A percentile compares a stretch with the other conserved stretches of the same genome.
These are phyloP conservation scores for Eulemur macaco DNA, from an alignment of 2,113 vertebrate species.

Conservation along the genomic window DNA sequence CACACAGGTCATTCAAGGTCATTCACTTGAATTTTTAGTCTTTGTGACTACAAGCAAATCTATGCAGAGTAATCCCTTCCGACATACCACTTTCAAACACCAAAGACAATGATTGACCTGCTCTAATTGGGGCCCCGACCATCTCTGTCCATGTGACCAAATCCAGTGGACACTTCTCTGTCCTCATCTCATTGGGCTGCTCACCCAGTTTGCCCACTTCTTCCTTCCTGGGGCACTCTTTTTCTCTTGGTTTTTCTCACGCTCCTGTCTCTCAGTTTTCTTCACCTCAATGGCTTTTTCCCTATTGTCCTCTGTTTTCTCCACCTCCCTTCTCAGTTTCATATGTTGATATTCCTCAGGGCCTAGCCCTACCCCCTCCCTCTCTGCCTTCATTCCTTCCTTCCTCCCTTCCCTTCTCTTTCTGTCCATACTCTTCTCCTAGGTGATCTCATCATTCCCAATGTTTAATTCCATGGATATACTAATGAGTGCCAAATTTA, in stretches of 20 bases:
- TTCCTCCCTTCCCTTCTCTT: not conserved
- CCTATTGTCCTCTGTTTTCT: not conserved
- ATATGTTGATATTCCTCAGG: not conserved
- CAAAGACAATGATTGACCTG: not conserved
- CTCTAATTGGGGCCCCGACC: not conserved
- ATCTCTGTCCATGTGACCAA: not conserved
- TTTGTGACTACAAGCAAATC: not conserved
- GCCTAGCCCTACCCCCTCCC: not conserved
- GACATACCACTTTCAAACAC: not conserved
- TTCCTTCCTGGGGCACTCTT: not conserved
- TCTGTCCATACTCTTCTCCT: not conserved
- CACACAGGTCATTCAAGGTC: not conserved
- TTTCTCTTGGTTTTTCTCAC: not conserved
- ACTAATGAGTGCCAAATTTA: not conserved
- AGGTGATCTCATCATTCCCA: not conserved
- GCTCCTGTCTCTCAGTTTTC: not conserved
- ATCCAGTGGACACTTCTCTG: not conserved
- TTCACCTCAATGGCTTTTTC: not conserved
- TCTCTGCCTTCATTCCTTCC: not conserved
- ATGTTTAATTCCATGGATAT: not conserved
- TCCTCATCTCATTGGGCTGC: not conserved
- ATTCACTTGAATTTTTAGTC: not conserved
- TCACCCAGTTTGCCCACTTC: not conserved
- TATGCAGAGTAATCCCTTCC: not conserved
- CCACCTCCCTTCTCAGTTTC: not conserved